Percentiles rank a stretch among this genome's conserved stretches.
Evolutionary conservation across 2,113 vertebrate genomes (phyloP).

Genomic region (Takifugu bimaculatus): DNA sequence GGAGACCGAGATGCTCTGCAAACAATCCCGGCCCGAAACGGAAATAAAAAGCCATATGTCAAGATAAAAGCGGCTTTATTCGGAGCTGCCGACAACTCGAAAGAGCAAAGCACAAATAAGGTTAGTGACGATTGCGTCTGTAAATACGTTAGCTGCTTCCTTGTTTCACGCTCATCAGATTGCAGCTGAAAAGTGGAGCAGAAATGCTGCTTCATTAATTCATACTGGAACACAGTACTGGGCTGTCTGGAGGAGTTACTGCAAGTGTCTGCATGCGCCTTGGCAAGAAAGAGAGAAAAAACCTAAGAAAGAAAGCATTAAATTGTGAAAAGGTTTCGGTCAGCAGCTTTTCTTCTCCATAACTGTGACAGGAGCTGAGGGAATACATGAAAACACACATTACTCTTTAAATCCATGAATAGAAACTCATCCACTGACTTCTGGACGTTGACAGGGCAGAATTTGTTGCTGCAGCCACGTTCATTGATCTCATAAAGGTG

Average conservation of each 20-base stretch:
- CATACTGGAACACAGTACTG: slow-evolving; percentile 16
- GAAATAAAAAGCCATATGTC: slow-evolving; percentile 28
- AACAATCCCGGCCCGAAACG: slow-evolving; percentile 18
- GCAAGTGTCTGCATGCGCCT: neutral
- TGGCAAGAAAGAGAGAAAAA: slow-evolving; percentile 2
- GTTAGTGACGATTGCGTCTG: neutral
- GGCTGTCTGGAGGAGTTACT: slow-evolving; percentile 5
- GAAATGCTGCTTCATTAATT: slow-evolving; percentile 13
- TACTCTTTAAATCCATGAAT: neutral
- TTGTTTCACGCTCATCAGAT: neutral
- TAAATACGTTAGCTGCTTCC: neutral
- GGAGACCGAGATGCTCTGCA: slow-evolving; percentile 5
- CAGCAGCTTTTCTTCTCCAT: neutral
- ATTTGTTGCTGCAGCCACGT: slow-evolving; percentile 11
- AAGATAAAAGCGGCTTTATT: slow-evolving; percentile 20
- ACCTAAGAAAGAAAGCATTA: neutral
- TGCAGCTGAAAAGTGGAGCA: slow-evolving; percentile 10
- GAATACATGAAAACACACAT: neutral
- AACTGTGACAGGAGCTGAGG: slow-evolving; percentile 1
- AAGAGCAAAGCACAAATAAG: neutral
- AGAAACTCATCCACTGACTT: slow-evolving; percentile 5
- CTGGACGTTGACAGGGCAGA: slow-evolving; percentile 12
- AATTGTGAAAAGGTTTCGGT: slow-evolving; percentile 7
- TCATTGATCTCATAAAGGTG: slow-evolving; percentile 26
- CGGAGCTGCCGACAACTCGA: slow-evolving; percentile 1